These are phyloP conservation scores for Macrochelys suwanniensis DNA, from an alignment of 2,797 vertebrate genomes.

Conservation along the genomic window DNA sequence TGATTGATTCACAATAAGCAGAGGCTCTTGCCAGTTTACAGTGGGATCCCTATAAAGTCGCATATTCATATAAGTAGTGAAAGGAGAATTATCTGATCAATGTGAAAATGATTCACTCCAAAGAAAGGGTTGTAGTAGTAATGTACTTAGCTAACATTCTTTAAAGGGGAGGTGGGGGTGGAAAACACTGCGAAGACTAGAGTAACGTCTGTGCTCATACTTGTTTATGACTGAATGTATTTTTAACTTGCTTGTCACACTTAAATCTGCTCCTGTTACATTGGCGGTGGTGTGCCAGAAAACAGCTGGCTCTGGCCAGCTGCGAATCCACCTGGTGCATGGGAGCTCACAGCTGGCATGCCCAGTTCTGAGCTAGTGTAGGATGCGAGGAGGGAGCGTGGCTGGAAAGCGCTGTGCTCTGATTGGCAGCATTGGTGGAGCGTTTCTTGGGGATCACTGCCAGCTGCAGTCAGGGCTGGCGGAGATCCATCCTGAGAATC, in stretches of 20 bases:
- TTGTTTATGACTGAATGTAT: not conserved
- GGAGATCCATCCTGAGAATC: not conserved
- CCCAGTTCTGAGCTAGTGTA: not conserved
- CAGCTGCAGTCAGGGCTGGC: not conserved
- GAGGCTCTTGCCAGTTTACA: not conserved
- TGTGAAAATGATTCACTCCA: accelerated
- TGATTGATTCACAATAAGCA: not conserved
- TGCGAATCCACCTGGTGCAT: not conserved
- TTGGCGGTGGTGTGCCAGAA: not conserved
- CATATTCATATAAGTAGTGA: not conserved
- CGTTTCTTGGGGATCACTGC: not conserved
- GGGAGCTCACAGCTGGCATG: not conserved
- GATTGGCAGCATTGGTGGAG: not conserved
- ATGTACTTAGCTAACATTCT: not conserved
- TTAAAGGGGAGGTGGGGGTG: not conserved
- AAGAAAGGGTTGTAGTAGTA: not conserved
- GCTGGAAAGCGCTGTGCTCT: not conserved
- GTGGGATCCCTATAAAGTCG: not conserved
- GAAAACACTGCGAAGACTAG: not conserved
- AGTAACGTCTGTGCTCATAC: not conserved
- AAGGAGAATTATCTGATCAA: not conserved
- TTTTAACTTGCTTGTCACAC: not conserved
- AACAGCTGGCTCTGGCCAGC: not conserved
- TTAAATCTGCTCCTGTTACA: not conserved
- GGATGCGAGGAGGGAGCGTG: not conserved